A percentile compares a stretch with the other conserved stretches of the same genome.
phyloP scores from a whole-genome alignment of 92 coral and sea anemone genomes.

The Epizoanthus ramosus region DNA sequence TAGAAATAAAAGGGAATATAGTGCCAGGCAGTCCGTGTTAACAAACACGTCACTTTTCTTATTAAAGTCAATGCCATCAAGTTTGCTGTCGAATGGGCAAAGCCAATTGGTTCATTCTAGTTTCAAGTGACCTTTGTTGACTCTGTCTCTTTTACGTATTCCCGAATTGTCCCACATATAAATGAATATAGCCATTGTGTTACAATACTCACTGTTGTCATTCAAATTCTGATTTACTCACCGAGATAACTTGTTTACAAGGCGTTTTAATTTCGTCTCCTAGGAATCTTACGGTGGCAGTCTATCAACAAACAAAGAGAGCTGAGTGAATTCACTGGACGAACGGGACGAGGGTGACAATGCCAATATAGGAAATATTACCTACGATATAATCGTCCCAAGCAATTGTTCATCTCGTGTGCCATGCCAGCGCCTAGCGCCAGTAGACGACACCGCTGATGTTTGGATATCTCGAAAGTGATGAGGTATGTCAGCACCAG shows the following conservation, averaged over 20 bases:
- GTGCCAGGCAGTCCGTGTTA: too few relatives aligned
- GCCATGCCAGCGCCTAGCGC: not conserved
- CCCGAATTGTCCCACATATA: not conserved
- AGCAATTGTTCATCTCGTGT: too few relatives aligned
- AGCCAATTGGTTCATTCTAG: not conserved
- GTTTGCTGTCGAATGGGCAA: conserved; percentile 12
- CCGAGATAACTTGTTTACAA: not conserved
- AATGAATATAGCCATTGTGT: not conserved
- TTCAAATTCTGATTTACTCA: conserved; percentile 6
- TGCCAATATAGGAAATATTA: not conserved
- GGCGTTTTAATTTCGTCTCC: conserved; percentile 6
- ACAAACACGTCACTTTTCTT: too few relatives aligned
- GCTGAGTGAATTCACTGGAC: not conserved
- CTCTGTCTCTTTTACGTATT: not conserved
- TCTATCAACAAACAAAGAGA: not conserved
- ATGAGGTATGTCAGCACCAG: too few relatives aligned
- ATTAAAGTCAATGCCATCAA: too few relatives aligned
- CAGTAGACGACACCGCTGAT: not conserved
- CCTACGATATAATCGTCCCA: too few relatives aligned
- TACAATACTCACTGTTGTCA: not conserved
- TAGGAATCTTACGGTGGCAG: not conserved
- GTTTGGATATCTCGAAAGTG: too few relatives aligned
- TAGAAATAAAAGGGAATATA: too few relatives aligned
- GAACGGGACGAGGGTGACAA: not conserved
- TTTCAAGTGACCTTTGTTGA: conserved; percentile 15